Conservation (phyloP, 2,113 vertebrate genomes). For the Protomyctophum bolini region DNA sequence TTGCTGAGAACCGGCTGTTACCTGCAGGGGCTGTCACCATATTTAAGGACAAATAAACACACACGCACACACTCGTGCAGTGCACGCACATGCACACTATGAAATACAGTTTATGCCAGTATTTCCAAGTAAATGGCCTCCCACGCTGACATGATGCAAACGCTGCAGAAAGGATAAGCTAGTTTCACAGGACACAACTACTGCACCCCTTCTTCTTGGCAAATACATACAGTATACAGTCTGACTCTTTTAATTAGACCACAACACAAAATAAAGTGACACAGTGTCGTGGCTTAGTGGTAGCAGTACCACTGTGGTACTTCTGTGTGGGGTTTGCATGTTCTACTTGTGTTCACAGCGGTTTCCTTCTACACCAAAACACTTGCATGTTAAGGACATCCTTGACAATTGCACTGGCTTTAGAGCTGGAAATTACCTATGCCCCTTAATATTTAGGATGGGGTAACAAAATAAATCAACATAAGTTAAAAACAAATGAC, state of each 20-base stretch:
- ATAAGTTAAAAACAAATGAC: slow-evolving; percentile 36
- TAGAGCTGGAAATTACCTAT: no score
- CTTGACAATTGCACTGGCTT: no score
- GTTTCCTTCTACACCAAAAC: no score
- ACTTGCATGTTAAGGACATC: no score
- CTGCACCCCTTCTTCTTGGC: neutral
- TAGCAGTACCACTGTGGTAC: no score
- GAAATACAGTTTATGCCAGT: slow-evolving; percentile 14
- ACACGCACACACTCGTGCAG: neutral
- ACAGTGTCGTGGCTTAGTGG: no score
- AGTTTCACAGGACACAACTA: neutral
- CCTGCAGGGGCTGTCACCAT: slow-evolving; percentile 25
- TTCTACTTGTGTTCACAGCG: no score
- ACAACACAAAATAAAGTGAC: slow-evolving; percentile 22
- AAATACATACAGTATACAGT: slow-evolving; percentile 10
- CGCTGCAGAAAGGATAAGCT: slow-evolving; percentile 19
- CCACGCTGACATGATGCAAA: neutral
- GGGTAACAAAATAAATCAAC: no score
- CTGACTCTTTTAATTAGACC: slow-evolving; percentile 6
- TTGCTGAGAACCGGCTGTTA: slow-evolving; percentile 55
- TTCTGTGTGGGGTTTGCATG: no score
- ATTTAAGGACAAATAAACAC: slow-evolving; percentile 38
- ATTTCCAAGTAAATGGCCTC: slow-evolving; percentile 1
- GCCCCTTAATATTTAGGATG: no score
- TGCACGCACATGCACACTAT: slow-evolving; percentile 5